Evolutionary conservation across 2,888 invertebrate species (phyloP).

Genomic region (Nematopogon swammerdamellus): DNA sequence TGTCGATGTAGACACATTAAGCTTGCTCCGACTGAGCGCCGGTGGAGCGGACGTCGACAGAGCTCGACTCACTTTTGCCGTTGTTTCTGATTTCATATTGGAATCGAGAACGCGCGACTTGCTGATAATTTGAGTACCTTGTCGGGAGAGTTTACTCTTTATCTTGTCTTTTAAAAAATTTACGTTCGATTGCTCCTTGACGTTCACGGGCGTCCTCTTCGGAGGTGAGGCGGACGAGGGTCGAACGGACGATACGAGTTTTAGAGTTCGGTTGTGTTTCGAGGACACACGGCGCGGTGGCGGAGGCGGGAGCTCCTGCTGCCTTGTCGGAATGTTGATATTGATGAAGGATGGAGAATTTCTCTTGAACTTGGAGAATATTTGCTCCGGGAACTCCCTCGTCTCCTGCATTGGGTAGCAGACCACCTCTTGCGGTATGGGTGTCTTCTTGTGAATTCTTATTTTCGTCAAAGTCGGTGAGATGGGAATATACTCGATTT

Average conservation of each 20-base stretch:
- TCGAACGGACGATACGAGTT: conserved; percentile 56
- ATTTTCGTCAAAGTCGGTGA: conserved; percentile 79
- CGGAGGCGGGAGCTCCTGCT: conserved; percentile 57
- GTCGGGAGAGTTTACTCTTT: conserved; percentile 53
- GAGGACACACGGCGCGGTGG: conserved; percentile 77
- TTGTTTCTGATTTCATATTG: conserved; percentile 12
- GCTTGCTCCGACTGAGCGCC: conserved; percentile 34
- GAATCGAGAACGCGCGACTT: conserved; percentile 15
- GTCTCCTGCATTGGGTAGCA: conserved; percentile 52
- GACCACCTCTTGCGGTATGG: conserved; percentile 51
- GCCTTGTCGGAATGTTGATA: conserved; percentile 25
- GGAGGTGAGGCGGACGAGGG: conserved; percentile 28
- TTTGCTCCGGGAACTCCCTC: conserved; percentile 20
- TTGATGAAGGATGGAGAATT: conserved; percentile 55
- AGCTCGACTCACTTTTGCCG: conserved; percentile 19
- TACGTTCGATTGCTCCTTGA: conserved; percentile 45
- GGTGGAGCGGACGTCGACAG: conserved; percentile 43
- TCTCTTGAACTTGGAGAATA: conserved; percentile 59
- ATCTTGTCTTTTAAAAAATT: conserved; percentile 62
- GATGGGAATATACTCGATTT: conserved; percentile 80
- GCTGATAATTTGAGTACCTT: conserved; percentile 41
- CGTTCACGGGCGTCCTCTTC: conserved; percentile 27
- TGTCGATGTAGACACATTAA: conserved; percentile 10
- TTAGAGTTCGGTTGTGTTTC: conserved; percentile 65
- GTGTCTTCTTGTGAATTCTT: conserved; percentile 66